These are phyloP conservation scores for Pentalonia nigronervosa DNA, from an alignment of 1,140 invertebrate genomes.

Conservation along the genomic window DNA sequence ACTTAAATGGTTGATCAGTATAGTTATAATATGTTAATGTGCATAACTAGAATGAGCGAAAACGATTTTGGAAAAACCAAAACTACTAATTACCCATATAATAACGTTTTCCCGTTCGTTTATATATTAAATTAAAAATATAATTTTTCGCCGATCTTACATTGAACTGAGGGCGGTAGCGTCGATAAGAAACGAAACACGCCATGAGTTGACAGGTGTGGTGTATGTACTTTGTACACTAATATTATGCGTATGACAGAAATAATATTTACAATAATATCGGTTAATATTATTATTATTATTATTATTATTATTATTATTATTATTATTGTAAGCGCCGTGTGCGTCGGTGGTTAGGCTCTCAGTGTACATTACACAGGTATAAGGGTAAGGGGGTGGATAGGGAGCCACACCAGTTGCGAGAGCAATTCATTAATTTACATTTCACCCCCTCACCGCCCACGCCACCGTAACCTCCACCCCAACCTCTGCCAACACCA, in stretches of 20 bases:
- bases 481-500: not conserved
- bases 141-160: not conserved
- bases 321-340: conserved; percentile 3
- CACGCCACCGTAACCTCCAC: not conserved
- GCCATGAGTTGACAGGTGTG: not conserved
- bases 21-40: too few relatives aligned
- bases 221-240: not conserved
- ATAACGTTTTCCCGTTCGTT: not conserved
- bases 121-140: not conserved
- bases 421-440: conserved; percentile 57
- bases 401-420: conserved; percentile 11
- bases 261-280: not conserved
- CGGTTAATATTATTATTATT: conserved; percentile 14
- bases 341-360: not conserved
- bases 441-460: not conserved
- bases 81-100: not conserved
- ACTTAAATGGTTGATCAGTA: not conserved
- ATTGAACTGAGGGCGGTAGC: not conserved
- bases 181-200: not conserved
- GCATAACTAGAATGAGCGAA: not conserved
- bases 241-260: not conserved
- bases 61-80: not conserved
- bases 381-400: not conserved
- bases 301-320: conserved; percentile 37
- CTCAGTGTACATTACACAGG: not conserved